A percentile compares a stretch with the other conserved stretches of the same genome.
phyloP scores from a whole-genome alignment of 2,113 vertebrate genomes.

The Recurvirostra avosetta region DNA sequence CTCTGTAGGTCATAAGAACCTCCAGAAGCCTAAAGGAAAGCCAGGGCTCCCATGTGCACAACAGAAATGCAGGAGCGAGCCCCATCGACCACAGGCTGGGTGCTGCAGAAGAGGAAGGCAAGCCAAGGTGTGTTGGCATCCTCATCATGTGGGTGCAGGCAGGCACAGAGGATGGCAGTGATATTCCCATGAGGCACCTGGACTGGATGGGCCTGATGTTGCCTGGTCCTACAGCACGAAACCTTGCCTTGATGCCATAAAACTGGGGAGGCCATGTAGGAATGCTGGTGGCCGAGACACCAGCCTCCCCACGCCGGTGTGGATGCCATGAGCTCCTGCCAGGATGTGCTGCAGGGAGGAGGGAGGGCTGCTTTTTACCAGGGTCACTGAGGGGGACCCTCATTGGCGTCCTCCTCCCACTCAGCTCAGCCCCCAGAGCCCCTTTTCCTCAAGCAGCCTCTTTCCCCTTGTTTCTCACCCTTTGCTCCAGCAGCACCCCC shows the following conservation, averaged over 20 bases:
- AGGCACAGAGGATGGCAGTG: neutral
- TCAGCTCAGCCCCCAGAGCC: neutral
- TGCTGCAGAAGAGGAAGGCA: neutral
- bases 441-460: neutral
- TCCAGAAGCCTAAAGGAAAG: neutral
- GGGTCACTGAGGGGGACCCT: neutral
- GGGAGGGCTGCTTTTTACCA: neutral
- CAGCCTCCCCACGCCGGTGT: fast-evolving
- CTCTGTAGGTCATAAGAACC: neutral
- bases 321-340: fast-evolving
- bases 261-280: fast-evolving
- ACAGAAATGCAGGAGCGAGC: neutral
- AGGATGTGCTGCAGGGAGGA: neutral
- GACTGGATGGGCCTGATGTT: neutral
- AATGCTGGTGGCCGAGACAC: neutral
- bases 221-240: neutral
- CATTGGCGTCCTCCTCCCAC: neutral
- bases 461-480: neutral
- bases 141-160: fast-evolving
- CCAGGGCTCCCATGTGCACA: neutral
- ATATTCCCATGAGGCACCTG: neutral
- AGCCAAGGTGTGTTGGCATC: fast-evolving
- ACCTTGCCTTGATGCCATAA: neutral
- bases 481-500: neutral
- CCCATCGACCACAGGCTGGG: neutral